Conservation (phyloP, 2,113 vertebrate genomes). For the Calyptommatus sinebrachiatus region DNA sequence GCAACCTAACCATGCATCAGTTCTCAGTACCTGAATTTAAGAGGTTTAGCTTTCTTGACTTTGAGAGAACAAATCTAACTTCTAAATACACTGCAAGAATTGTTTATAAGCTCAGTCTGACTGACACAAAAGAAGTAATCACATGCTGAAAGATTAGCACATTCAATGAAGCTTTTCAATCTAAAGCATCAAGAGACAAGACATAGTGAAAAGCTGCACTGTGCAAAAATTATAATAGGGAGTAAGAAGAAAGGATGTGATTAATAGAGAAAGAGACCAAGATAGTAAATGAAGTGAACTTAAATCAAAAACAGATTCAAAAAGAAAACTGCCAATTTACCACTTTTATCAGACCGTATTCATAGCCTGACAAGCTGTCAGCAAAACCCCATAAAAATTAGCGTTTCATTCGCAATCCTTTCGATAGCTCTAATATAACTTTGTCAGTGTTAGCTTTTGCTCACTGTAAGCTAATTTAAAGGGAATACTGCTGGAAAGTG, state of each 20-base stretch:
- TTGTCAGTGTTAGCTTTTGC: not conserved
- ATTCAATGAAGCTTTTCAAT: conserved; percentile 12
- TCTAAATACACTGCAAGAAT: not conserved
- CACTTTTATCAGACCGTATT: conserved; percentile 10
- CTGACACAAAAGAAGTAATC: not conserved
- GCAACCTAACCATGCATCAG: not conserved
- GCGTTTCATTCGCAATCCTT: not conserved
- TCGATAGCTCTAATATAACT: not conserved
- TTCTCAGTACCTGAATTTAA: not conserved
- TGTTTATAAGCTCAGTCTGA: not conserved
- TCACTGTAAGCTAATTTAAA: not conserved
- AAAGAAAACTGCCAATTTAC: conserved; percentile 6
- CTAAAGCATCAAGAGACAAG: not conserved
- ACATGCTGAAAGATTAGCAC: conserved; percentile 1
- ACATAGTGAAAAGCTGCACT: not conserved
- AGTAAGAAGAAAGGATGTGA: not conserved
- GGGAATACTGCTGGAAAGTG: not conserved
- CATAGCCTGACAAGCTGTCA: not conserved
- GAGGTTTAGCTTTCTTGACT: not conserved
- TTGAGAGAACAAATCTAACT: conserved; percentile 12
- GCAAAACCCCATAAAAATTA: not conserved
- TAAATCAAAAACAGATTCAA: conserved; percentile 11
- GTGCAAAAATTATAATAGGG: not conserved
- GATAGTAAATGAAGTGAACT: conserved; percentile 6
- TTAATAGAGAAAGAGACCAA: not conserved